phyloP scores from a whole-genome alignment of 1,140 invertebrate genomes.

The Campoletis sonorensis region DNA sequence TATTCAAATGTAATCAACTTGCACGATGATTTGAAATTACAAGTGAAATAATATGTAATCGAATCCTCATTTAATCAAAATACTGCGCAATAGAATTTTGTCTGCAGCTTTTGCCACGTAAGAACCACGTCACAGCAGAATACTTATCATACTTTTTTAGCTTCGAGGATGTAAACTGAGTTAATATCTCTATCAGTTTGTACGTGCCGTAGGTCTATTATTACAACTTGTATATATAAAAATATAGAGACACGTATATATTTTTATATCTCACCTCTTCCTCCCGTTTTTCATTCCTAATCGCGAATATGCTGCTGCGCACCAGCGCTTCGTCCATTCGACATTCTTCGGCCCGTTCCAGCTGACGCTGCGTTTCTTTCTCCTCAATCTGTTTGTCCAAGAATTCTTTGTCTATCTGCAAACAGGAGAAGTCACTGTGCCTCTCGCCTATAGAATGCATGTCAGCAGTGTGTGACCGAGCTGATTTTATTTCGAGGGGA shows the following conservation, averaged over 20 bases:
- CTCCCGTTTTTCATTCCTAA: conserved; percentile 80
- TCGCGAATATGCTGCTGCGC: conserved; percentile 80
- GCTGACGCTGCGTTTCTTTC: conserved; percentile 79
- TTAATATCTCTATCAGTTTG: neutral
- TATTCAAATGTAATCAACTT: too few species aligned
- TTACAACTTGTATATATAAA: conserved; percentile 52
- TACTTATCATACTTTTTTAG: neutral
- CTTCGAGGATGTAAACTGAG: neutral
- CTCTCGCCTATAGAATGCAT: neutral
- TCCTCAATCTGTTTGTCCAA: conserved; percentile 87
- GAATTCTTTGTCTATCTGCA: conserved; percentile 85
- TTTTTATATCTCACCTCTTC: conserved; percentile 75
- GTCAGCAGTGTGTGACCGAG: neutral
- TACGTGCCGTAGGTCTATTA: conserved; percentile 8
- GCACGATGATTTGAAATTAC: too few species aligned
- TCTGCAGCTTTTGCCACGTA: too few species aligned
- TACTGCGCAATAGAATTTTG: too few species aligned
- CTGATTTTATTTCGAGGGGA: neutral
- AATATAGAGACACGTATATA: conserved; percentile 1
- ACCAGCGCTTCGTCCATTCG: conserved; percentile 81
- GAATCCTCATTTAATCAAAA: too few species aligned
- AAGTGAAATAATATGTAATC: too few species aligned
- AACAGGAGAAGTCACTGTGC: conserved; percentile 38
- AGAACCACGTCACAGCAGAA: too few species aligned
- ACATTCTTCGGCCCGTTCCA: conserved; percentile 78